Conservation (phyloP, 2,797 vertebrate genomes). For the Chloroceryle inda region DNA sequence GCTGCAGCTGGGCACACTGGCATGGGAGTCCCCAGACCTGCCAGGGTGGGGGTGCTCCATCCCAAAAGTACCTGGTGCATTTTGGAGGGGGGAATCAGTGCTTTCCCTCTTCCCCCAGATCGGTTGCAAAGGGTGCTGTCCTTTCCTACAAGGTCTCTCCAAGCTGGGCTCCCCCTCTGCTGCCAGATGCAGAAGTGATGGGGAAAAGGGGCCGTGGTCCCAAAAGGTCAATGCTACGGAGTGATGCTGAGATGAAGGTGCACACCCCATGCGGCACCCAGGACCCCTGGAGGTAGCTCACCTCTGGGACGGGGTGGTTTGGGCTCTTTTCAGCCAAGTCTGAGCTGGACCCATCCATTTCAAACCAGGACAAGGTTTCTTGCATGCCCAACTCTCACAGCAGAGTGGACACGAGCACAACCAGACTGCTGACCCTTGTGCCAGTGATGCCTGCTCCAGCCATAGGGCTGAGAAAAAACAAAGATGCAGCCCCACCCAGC, state of each 20-base stretch:
- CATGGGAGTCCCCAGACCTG: background rate
- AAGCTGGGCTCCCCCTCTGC: background rate
- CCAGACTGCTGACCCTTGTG: fast-evolving
- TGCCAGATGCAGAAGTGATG: background rate
- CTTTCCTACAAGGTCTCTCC: background rate
- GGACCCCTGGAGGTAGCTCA: background rate
- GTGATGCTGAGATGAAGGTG: background rate
- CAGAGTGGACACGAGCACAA: fast-evolving
- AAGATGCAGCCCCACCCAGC: background rate
- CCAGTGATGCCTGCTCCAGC: background rate
- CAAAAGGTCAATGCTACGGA: background rate
- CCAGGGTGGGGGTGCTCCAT: background rate
- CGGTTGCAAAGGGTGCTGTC: background rate
- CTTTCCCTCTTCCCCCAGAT: no score
- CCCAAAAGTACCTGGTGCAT: background rate
- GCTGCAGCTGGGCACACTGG: background rate
- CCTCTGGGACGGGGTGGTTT: background rate
- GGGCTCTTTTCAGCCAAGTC: background rate
- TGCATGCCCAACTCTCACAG: background rate
- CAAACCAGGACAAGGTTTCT: background rate
- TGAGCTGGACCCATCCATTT: background rate
- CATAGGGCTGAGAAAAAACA: background rate
- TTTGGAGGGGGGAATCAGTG: background rate
- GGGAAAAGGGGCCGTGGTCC: background rate
- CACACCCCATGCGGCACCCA: background rate